A percentile compares a stretch with the other conserved stretches of the same genome.
Evolutionary conservation across 37 sponge, comb jelly and placozoan genomes (phyloP).

Genomic region (Petrosia ficiformis): DNA sequence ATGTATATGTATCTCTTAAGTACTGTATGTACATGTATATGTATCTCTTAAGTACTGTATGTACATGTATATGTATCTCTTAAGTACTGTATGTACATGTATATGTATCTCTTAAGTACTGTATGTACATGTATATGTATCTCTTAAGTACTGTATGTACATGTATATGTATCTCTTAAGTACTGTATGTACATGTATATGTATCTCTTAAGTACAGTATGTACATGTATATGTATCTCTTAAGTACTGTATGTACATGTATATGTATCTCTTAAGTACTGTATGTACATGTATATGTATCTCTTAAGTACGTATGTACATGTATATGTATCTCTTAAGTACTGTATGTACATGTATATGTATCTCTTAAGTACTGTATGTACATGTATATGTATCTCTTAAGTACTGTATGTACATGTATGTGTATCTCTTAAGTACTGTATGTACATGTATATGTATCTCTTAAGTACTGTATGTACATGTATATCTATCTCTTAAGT

Average conservation of each 20-base stretch:
- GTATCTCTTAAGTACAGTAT: background rate
- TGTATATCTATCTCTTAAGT: slow-evolving; percentile 19
- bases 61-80: background rate
- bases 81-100: too few relatives aligned
- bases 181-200: background rate
- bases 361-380: background rate
- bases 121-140: background rate
- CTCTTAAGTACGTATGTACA: background rate
- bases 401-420: slow-evolving; percentile 13
- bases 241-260: slow-evolving; percentile 15
- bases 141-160: slow-evolving; percentile 15
- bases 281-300: background rate
- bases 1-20: background rate
- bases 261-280: too few relatives aligned
- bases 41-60: slow-evolving; percentile 17
- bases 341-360: slow-evolving; percentile 3
- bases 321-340: slow-evolving; percentile 18
- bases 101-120: background rate
- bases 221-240: background rate
- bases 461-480: background rate
- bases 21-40: background rate
- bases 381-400: background rate
- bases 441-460: background rate
- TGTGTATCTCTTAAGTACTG: too few relatives aligned
- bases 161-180: too few relatives aligned